phyloP scores from a whole-genome alignment of 2,113 vertebrate species.

The Rhinopomastus cyanomelas region DNA sequence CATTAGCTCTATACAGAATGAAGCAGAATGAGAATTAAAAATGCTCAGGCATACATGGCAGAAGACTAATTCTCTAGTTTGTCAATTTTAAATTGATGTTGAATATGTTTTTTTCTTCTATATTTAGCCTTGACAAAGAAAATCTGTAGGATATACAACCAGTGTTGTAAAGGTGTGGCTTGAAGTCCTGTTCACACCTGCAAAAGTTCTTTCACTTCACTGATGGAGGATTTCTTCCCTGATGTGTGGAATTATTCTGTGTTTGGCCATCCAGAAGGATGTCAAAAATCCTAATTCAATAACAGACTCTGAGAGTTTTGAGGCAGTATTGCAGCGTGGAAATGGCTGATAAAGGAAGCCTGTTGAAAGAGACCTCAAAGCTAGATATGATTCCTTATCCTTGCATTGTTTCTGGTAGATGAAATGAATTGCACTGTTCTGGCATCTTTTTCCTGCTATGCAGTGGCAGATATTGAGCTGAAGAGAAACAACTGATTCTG shows the following conservation, averaged over 20 bases:
- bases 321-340: not conserved
- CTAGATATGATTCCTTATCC: not conserved
- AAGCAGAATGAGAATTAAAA: not conserved
- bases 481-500: not conserved
- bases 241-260: not conserved
- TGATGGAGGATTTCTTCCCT: not conserved
- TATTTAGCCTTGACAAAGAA: not conserved
- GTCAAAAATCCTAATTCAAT: not conserved
- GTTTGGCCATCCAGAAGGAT: not conserved
- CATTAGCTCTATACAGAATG: not conserved
- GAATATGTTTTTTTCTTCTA: not conserved
- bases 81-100: not conserved
- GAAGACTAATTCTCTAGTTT: not conserved
- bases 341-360: not conserved
- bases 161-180: not conserved
- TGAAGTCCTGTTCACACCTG: not conserved
- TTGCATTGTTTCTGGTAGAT: not conserved
- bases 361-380: not conserved
- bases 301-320: not conserved
- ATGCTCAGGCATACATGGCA: not conserved
- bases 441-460: not conserved
- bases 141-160: accelerated
- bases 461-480: not conserved
- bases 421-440: not conserved
- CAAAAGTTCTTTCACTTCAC: not conserved